A percentile compares a stretch with the other conserved stretches of the same genome.
Conservation (phyloP, 2,113 vertebrate species). For the Tachysurus fulvidraco region DNA sequence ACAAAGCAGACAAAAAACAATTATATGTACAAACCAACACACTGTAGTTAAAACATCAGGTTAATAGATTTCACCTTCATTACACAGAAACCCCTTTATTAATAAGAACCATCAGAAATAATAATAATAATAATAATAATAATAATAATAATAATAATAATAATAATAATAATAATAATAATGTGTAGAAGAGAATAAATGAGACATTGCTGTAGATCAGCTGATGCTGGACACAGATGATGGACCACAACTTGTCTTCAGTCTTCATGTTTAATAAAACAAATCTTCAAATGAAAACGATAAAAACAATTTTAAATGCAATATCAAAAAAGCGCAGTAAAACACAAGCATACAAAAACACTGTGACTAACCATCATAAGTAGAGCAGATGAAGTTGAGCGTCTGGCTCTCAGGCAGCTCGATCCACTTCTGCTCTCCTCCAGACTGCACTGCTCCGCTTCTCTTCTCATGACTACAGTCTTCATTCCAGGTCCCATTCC, state of each 20-base stretch:
- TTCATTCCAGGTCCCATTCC: neutral
- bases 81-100: too few species aligned
- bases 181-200: neutral
- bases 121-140: too few species aligned
- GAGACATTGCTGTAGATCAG: neutral
- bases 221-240: neutral
- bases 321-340: neutral
- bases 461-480: neutral
- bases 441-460: conserved; percentile 11
- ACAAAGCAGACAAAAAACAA: too few species aligned
- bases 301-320: neutral
- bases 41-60: too few species aligned
- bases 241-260: neutral
- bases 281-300: neutral
- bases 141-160: too few species aligned
- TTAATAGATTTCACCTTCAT: too few species aligned
- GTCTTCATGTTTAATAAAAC: neutral
- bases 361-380: neutral
- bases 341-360: neutral
- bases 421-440: conserved; percentile 12
- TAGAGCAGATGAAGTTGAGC: conserved; percentile 48
- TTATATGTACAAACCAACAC: too few species aligned
- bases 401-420: neutral
- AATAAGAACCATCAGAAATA: too few species aligned
- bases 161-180: too few species aligned